Base-by-base conservation (phyloP, 2,797 vertebrate genomes). In the Phataginus tetradactyla region DNA sequence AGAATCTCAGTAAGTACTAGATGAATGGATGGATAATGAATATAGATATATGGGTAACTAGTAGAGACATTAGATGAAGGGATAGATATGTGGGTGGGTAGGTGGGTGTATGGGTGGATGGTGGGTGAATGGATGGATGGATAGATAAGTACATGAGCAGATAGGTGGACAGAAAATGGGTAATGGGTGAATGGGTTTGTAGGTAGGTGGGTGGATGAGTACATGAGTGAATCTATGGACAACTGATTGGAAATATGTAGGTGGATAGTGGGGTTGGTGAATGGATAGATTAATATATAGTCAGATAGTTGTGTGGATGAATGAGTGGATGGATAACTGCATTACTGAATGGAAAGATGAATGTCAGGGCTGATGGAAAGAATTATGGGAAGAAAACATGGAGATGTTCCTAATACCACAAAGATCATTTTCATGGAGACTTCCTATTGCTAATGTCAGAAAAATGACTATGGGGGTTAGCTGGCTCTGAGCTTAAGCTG, bases 361-460 rank as follows among this genome's bases (percentile, higher is more conserved):
- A 91, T 95, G 18, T 74, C 68, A 87, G 29, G 13, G n/a, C 63
- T 81, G 51, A 42, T 80, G 27, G 45, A 90, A 53, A 74, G 34
- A 96, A 69, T 79, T 86, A 87, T 4, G 15, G 53, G 57, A 12
- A 90, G 59, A 75, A 83, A 96, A 81, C 18, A 93, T 63, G n/a
- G 55, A 86, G 55, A 63, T 75, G 5, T 72, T 80, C 18, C 71
- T 84, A 85, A 59, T 80, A 61, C 85, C 61, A 94, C 66, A 92
- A 92, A 92, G n/a, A 45, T 75, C 20, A 85, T 78, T 96, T 88
- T 75, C 88, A 72, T 79, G 68, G 64, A 89, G 72, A 86, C 17
- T 78, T 96, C 53, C 29, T 81, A 77, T 71, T 96, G 55, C 32
- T 94, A n/a, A 53, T 90, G 59, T 34, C 75, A 92, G 79, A 90